Conservation (phyloP, 2,113 vertebrate species). For the Mobula hypostoma region DNA sequence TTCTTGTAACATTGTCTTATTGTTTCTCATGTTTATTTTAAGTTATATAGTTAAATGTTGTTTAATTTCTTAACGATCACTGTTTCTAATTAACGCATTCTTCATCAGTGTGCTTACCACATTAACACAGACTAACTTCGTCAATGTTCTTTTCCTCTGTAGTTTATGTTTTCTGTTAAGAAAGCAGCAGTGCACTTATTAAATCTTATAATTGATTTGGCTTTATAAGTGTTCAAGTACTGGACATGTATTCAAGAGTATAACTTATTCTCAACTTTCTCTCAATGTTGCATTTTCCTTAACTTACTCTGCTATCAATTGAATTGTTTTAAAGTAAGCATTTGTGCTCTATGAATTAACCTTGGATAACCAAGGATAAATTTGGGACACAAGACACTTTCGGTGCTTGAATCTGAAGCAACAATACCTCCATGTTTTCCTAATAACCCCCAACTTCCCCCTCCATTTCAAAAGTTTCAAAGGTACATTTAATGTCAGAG, state of each 20-base stretch:
- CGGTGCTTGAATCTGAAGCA: too few relatives aligned
- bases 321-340: not conserved
- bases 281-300: not conserved
- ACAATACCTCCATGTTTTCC: too few relatives aligned
- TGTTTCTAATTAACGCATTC: not conserved
- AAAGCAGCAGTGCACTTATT: not conserved
- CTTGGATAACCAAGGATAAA: too few relatives aligned
- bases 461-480: too few relatives aligned
- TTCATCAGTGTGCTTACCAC: slow-evolving; percentile 6
- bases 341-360: too few relatives aligned
- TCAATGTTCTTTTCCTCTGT: not conserved
- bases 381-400: too few relatives aligned
- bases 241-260: not conserved
- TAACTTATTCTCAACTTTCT: not conserved
- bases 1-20: not conserved
- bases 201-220: not conserved
- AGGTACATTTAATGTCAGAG: too few relatives aligned
- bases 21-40: not conserved
- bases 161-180: not conserved
- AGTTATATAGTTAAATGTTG: not conserved
- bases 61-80: not conserved
- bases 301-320: not conserved
- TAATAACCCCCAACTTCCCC: too few relatives aligned
- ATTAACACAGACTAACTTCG: slow-evolving; percentile 5
- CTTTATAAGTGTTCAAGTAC: not conserved